Evolutionary conservation across 2,797 vertebrate genomes (phyloP), one percentile per base, ranked within the genome.

Genomic region (Karalla daura): DNA sequence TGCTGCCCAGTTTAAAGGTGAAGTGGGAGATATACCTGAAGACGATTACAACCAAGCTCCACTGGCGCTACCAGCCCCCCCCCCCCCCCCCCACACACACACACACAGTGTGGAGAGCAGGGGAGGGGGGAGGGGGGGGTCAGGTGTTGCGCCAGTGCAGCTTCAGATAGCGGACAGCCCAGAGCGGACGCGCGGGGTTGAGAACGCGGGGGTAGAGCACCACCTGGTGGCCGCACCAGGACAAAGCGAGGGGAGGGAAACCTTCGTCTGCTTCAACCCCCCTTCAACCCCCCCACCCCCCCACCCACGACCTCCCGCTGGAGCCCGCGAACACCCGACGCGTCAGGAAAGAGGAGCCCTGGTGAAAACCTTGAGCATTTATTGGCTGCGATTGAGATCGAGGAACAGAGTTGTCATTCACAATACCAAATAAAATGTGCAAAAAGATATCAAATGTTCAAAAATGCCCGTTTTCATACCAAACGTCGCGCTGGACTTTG

Each of bases 381-480:
- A 60, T 64, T 75, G 53, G 52, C 75, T 74, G 68, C 45, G 30
- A 54, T 78, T 78, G 65, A 70, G 63, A 71, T 62, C 24, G 15
- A 75, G 45, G 28, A 58, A 74, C 70, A 86, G n/a, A 76, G 68
- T 85, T 56, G 32, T 82, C 78, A 83, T 78, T 88, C 86, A 90
- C 81, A 88, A 81, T 75, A 78, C 53, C 77, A 82, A 88, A 86
- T 76, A 76, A 83, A 86, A 86, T 85, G 82, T 88, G 87, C 87
- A 88, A 88, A 87, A 86, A 78, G n/a, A 78, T 87, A 83, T 77
- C 67, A 84, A 84, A 86, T 82, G 76, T 84, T 84, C 27, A 74
- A 81, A 78, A 90, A 88, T 86, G 83, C 81, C 86, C 83, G 39
- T 85, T 79, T 84, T 83, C 63, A 77, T 76, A 82, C 83, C 67